phyloP scores from a whole-genome alignment of 2,797 vertebrate species.

The Hybognathus amarus region DNA sequence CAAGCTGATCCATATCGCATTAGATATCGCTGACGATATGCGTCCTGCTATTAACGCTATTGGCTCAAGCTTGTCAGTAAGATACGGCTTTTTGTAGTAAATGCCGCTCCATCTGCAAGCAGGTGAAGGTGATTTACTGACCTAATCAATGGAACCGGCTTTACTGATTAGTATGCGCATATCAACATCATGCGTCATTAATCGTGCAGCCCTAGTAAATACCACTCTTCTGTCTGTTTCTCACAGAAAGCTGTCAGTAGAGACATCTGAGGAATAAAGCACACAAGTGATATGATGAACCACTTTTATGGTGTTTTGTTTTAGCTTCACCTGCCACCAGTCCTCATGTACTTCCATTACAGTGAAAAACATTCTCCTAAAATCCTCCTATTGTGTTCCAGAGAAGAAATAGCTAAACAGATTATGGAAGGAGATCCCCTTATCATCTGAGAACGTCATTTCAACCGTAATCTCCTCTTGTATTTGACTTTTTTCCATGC shows the following conservation, averaged over 20 bases:
- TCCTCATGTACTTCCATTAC: not conserved
- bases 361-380: not conserved
- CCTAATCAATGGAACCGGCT: too few species aligned
- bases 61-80: too few species aligned
- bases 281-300: not conserved
- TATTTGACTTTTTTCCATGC: constrained; percentile 45
- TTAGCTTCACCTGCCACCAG: not conserved
- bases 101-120: too few species aligned
- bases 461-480: not conserved
- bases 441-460: not conserved
- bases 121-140: too few species aligned
- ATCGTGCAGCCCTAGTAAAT: too few species aligned
- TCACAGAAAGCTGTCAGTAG: not conserved
- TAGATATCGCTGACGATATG: too few species aligned
- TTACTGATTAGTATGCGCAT: too few species aligned
- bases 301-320: not conserved
- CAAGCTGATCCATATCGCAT: too few species aligned
- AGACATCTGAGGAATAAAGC: not conserved
- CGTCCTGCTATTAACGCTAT: too few species aligned
- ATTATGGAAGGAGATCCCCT: not conserved
- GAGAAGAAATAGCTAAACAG: not conserved
- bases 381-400: not conserved
- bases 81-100: too few species aligned
- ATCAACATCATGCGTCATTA: too few species aligned
- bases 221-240: not conserved